Evolutionary conservation across 2,113 vertebrate species (phyloP), one percentile per base, ranked within the genome.

Genomic region (Ochotona curzoniae): DNA sequence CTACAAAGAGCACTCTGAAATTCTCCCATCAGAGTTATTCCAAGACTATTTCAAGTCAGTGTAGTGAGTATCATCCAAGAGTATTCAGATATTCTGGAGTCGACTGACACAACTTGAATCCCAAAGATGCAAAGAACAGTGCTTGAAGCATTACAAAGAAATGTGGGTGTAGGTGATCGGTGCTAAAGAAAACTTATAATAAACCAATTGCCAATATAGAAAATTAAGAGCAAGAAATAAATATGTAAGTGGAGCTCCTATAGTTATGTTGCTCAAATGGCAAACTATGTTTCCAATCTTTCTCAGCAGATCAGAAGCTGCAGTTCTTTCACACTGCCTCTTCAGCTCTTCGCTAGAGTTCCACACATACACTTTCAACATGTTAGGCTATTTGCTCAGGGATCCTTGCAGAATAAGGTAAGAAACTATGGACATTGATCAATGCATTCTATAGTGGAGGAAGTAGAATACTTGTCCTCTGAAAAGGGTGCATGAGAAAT

Each of bases 91-190:
- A 95, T 89, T 49, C 84, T 85, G 90, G 90, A 94, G 79, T 86
- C 51, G 76, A 69, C 83, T 96, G 85, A 96, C 94, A 94, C 95
- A 94, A 92, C 82, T 90, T 94, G 93, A 96, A 94, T 97, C 93
- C 76, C 74, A 97, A 97, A 95, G 92, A 81, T 88, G 94, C 23
- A 97, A 96, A 92, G 89, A 96, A 86, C 82, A 91, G 95, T 96
- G 66, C 67, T 90, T 95, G 96, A 91, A 96, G 57, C 49, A 61
- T 79, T 95, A 79, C 73, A 90, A 93, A 91, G n/a, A 96, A 61
- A 44, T 4, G 14, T 57, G 18, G 23, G 6, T 54, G 0, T 85
- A n/a, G 80, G 49, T 25, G 30, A 32, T 44, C 70, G 63, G 64
- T 81, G 67, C 44, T 23, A 49, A 83, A 51, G 54, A 60, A 79